phyloP scores from a whole-genome alignment of 2,113 vertebrate genomes.

The Corythornis vintsioides region DNA sequence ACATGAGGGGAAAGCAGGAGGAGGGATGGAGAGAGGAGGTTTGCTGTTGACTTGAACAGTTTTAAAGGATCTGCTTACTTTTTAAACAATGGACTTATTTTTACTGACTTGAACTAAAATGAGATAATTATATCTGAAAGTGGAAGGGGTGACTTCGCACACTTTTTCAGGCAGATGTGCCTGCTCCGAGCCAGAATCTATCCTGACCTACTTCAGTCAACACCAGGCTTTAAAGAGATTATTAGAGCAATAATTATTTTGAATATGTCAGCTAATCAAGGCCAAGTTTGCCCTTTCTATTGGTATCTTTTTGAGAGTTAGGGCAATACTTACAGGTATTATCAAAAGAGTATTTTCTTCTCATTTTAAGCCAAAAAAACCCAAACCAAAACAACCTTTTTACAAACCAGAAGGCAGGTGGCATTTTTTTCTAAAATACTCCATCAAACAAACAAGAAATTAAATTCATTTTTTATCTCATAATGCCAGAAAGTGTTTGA shows the following conservation, averaged over 20 bases:
- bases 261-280: background rate
- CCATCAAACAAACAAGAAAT: constrained; percentile 50
- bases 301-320: background rate
- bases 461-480: constrained; percentile 67
- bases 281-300: background rate
- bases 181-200: background rate
- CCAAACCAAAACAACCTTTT: background rate
- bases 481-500: constrained; percentile 38
- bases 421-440: constrained; percentile 19
- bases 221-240: background rate
- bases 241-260: background rate
- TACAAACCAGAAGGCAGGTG: constrained; percentile 23
- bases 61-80: background rate
- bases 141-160: background rate
- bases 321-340: background rate
- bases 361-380: background rate
- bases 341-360: background rate
- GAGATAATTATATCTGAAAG: background rate
- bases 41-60: background rate
- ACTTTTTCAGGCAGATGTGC: background rate
- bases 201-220: background rate
- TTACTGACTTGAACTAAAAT: background rate
- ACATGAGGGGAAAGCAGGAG: background rate
- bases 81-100: background rate
- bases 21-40: background rate